These are phyloP conservation scores for Steatornis caripensis DNA, from an alignment of 2,113 vertebrate species.

Conservation along the genomic window DNA sequence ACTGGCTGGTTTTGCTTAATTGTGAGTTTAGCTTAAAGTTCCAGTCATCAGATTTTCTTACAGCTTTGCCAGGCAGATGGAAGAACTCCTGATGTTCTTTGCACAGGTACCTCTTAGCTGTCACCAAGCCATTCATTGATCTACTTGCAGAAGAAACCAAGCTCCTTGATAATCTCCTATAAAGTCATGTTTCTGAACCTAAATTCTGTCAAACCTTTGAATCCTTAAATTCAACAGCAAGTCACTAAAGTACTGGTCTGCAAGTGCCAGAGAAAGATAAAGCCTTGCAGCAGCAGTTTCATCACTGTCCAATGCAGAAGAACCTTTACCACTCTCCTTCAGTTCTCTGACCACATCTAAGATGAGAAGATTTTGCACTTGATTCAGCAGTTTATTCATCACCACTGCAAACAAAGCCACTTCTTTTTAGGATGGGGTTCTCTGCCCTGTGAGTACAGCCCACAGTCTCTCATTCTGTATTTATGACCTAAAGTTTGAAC, in stretches of 20 bases:
- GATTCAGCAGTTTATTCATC: not conserved
- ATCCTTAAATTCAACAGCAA: not conserved
- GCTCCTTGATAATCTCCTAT: not conserved
- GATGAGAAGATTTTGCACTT: not conserved
- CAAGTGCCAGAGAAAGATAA: not conserved
- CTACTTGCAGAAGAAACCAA: not conserved
- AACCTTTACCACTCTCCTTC: not conserved
- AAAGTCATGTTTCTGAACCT: not conserved
- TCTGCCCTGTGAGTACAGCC: not conserved
- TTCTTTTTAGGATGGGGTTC: not conserved
- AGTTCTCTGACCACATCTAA: not conserved
- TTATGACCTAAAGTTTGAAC: not conserved
- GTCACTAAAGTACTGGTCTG: not conserved
- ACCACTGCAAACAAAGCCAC: not conserved
- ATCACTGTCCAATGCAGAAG: not conserved
- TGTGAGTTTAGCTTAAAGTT: not conserved
- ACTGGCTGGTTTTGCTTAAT: not conserved
- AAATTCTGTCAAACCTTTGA: not conserved
- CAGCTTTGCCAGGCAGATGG: not conserved
- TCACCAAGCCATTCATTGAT: not conserved
- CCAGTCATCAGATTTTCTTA: not conserved
- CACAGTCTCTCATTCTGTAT: not conserved
- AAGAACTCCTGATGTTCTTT: not conserved
- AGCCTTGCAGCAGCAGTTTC: not conserved
- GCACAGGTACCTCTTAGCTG: not conserved